Evolutionary conservation across 2,113 vertebrate genomes (phyloP).

Genomic region (Merops nubicus): DNA sequence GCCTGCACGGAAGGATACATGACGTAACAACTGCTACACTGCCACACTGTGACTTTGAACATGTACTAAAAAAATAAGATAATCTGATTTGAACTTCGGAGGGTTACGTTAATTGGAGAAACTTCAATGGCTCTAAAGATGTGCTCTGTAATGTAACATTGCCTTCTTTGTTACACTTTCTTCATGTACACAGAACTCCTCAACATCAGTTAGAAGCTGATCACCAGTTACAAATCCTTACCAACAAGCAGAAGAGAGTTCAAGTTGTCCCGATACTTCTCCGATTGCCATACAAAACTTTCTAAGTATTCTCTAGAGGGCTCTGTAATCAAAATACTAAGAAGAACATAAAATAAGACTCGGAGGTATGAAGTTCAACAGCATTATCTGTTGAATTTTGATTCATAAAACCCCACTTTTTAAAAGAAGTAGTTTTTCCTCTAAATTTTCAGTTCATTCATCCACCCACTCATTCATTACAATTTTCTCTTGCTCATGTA

Average conservation of each 20-base stretch:
- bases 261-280: conserved; percentile 58
- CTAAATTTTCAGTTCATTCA: not conserved
- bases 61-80: not conserved
- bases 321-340: conserved; percentile 61
- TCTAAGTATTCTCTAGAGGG: conserved; percentile 25
- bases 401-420: not conserved
- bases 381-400: not conserved
- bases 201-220: not conserved
- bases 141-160: not conserved
- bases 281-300: conserved; percentile 49
- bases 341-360: conserved; percentile 7
- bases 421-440: not conserved
- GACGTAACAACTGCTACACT: not conserved
- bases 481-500: not conserved
- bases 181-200: not conserved
- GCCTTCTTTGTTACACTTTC: not conserved
- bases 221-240: conserved; percentile 49
- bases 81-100: not conserved
- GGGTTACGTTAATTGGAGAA: not conserved
- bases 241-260: conserved; percentile 62
- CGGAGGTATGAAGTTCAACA: not conserved
- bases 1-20: not conserved
- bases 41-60: not conserved
- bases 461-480: not conserved
- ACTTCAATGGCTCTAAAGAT: not conserved